Percentiles rank a stretch among this genome's conserved stretches.
Conservation (phyloP, 2,888 invertebrate genomes). For the Tenthredo livida region DNA sequence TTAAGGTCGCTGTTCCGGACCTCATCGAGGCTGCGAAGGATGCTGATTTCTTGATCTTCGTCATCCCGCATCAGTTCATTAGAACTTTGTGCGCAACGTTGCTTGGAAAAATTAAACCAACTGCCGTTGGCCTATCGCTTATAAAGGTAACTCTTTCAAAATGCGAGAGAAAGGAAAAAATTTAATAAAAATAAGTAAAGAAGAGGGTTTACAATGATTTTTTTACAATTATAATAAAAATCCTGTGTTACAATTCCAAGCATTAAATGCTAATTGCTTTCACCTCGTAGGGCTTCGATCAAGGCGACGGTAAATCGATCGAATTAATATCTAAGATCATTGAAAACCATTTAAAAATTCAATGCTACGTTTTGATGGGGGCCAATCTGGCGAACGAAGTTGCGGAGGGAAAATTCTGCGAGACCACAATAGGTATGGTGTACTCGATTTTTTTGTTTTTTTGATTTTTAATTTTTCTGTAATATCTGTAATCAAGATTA, state of each 20-base stretch:
- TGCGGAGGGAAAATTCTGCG: constrained; percentile 85
- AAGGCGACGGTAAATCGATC: constrained; percentile 79
- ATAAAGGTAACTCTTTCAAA: constrained; percentile 80
- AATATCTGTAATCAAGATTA: not conserved
- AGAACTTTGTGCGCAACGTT: constrained; percentile 80
- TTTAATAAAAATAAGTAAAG: too few species aligned
- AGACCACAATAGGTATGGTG: constrained; percentile 82
- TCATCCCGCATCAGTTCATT: constrained; percentile 86
- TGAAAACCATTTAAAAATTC: constrained; percentile 80
- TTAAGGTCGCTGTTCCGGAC: constrained; percentile 83
- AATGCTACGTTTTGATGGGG: constrained; percentile 85
- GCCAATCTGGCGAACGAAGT: constrained; percentile 86
- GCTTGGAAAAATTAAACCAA: constrained; percentile 81
- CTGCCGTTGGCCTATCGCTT: constrained; percentile 83
- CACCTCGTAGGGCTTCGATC: constrained; percentile 79
- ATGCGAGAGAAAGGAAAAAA: not conserved
- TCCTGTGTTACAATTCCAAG: not conserved
- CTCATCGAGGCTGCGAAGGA: constrained; percentile 82
- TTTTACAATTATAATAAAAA: not conserved
- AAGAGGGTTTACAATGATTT: too few species aligned
- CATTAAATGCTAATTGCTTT: not conserved
- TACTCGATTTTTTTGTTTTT: not conserved
- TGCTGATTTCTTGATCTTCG: constrained; percentile 85
- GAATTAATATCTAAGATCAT: constrained; percentile 83
- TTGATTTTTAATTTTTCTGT: not conserved